Base-by-base conservation (phyloP, 2,113 vertebrate genomes). In the Canis aureus region DNA sequence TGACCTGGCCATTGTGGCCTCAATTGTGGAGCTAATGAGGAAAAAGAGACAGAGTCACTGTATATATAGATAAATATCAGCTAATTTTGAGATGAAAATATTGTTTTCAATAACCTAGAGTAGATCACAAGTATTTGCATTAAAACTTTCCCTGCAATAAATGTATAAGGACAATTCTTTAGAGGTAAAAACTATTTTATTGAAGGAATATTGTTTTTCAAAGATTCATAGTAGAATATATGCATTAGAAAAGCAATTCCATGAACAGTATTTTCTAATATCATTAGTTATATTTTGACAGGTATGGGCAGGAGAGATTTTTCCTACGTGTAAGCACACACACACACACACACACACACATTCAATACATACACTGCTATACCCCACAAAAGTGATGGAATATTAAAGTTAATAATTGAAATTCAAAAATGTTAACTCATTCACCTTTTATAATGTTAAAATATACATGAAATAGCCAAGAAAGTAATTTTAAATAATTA, bases 401-500 rank as follows among this genome's bases (percentile, higher is more conserved):
- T 93, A 57, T 38, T 71, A 67, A 67, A 92, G 25, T 73, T 90
- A 94, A 90, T 4, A 29, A 53, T 17, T 84, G 51, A 81, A 94
- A 94, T 92, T 82, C 49, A 79, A 90, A 96, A 87, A 66, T 83
- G 32, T 85, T 97, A 96, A 89, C 29, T 85, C 51, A 73, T 79
- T 96, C 53, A 89, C 17, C 69, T 81, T 96, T 96, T 60, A 60
- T 85, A 94, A 69, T 92, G 32, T 97, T 81, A 94, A 91, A 92
- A 94, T 92, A 92, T 64, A 88, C 49, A 84, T 16, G 35, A 88
- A 96, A 96, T 86, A 85, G 64, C 87, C 94, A 97, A 95, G 92
- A 76, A 96, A 94, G 83, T 93, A 90, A 96, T 97, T 97, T 97
- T 38, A 95, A 95, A 85, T 96, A 96, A 97, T 95, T 96, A 89